These are phyloP conservation scores for Anthonomus grandis DNA, from an alignment of 1,140 invertebrate genomes.

Conservation along the genomic window DNA sequence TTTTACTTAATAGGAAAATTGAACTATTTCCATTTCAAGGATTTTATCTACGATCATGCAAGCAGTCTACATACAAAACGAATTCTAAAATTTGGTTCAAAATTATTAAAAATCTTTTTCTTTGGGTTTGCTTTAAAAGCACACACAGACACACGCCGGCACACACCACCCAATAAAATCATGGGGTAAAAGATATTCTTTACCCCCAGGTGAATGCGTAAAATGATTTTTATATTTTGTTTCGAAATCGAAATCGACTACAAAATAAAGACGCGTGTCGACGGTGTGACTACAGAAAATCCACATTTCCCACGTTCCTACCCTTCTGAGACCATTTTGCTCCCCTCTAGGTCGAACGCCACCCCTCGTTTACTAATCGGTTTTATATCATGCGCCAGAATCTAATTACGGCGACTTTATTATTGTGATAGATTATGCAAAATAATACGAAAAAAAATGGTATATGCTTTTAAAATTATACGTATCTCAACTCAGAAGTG, in stretches of 20 bases:
- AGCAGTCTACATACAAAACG: too few species aligned
- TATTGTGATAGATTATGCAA: too few species aligned
- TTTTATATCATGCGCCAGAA: conserved; percentile 35
- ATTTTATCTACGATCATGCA: too few species aligned
- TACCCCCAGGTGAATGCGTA: background rate
- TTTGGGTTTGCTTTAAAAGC: background rate
- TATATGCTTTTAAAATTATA: too few species aligned
- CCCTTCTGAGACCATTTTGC: conserved; percentile 19
- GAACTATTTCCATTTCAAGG: too few species aligned
- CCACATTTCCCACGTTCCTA: conserved; percentile 37
- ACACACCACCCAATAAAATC: conserved; percentile 4
- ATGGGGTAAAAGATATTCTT: conserved; percentile 3
- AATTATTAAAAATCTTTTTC: too few species aligned
- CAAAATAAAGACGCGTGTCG: conserved; percentile 35
- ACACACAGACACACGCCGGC: conserved; percentile 5
- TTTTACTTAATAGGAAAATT: too few species aligned
- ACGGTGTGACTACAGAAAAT: conserved; percentile 41
- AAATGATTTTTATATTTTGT: conserved; percentile 17
- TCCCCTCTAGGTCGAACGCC: conserved; percentile 8
- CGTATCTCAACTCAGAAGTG: too few species aligned
- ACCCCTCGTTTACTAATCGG: conserved; percentile 35
- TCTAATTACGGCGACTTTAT: too few species aligned
- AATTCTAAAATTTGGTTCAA: too few species aligned
- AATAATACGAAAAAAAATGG: too few species aligned
- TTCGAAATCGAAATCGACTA: conserved; percentile 21